phyloP scores from a whole-genome alignment of 2,797 vertebrate species.

The Vultur gryphus region DNA sequence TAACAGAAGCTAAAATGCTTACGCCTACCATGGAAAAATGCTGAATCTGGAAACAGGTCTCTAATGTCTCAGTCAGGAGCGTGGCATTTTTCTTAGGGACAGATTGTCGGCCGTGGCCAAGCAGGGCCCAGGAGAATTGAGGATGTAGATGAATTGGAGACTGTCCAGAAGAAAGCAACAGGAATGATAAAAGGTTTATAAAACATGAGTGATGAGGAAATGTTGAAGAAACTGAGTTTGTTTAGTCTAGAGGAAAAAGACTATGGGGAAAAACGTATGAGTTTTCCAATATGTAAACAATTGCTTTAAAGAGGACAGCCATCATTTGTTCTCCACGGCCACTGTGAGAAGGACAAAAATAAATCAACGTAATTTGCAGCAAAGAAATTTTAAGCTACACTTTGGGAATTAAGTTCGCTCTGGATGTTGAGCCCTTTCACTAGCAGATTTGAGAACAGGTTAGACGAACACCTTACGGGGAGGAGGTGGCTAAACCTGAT shows the following conservation, averaged over 20 bases:
- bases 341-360: neutral
- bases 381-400: neutral
- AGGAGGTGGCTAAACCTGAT: neutral
- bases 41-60: neutral
- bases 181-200: conserved; percentile 47
- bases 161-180: conserved; percentile 21
- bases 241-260: conserved; percentile 58
- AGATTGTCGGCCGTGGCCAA: neutral
- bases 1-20: neutral
- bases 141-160: conserved; percentile 27
- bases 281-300: conserved; percentile 38
- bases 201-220: conserved; percentile 49
- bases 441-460: neutral
- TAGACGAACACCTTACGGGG: neutral
- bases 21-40: neutral
- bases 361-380: neutral
- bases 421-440: neutral
- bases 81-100: neutral
- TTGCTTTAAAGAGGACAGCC: neutral
- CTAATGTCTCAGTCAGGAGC: neutral
- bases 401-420: neutral
- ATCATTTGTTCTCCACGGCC: neutral
- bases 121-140: neutral
- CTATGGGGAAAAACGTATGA: neutral
- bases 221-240: conserved; percentile 50